Conservation (phyloP, 2,888 invertebrate species). For the Drepana falcataria region DNA sequence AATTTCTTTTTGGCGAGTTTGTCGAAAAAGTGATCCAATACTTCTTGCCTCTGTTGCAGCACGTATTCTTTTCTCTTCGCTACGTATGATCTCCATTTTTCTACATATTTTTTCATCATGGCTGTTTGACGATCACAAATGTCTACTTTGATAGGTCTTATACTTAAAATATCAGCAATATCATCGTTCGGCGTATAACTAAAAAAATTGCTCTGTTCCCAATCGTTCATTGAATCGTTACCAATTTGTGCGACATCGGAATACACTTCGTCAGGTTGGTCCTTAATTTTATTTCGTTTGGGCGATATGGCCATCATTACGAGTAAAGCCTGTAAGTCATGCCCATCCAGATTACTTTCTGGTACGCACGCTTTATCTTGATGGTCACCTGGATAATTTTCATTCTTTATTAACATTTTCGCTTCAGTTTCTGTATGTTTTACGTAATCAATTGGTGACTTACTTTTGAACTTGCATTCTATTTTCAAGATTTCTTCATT, state of each 20-base stretch:
- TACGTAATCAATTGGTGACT: slow-evolving; percentile 8
- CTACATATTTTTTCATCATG: slow-evolving; percentile 46
- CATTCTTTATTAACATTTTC: background rate
- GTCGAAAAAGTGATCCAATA: slow-evolving; percentile 56
- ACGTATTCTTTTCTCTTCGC: slow-evolving; percentile 37
- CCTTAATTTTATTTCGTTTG: slow-evolving; percentile 27
- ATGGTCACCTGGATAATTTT: background rate
- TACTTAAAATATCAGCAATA: slow-evolving; percentile 37
- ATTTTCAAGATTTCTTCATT: slow-evolving; percentile 29
- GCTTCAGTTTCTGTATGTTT: slow-evolving; percentile 2
- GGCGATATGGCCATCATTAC: slow-evolving; percentile 58
- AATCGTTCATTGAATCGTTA: slow-evolving; percentile 4
- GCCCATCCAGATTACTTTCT: slow-evolving; percentile 10
- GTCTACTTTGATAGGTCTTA: slow-evolving; percentile 41
- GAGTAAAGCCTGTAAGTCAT: slow-evolving; percentile 53
- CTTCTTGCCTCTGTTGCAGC: slow-evolving; percentile 44
- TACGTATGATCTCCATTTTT: slow-evolving; percentile 54
- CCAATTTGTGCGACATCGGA: slow-evolving; percentile 2
- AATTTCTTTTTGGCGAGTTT: slow-evolving; percentile 57
- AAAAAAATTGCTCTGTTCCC: background rate
- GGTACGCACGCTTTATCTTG: background rate
- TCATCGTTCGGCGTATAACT: slow-evolving; percentile 7
- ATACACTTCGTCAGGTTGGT: slow-evolving; percentile 9
- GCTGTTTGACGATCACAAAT: slow-evolving; percentile 33
- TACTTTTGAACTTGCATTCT: slow-evolving; percentile 21